These are phyloP conservation scores for Ceratina calcarata DNA, from an alignment of 1,140 invertebrate species.

Conservation along the genomic window DNA sequence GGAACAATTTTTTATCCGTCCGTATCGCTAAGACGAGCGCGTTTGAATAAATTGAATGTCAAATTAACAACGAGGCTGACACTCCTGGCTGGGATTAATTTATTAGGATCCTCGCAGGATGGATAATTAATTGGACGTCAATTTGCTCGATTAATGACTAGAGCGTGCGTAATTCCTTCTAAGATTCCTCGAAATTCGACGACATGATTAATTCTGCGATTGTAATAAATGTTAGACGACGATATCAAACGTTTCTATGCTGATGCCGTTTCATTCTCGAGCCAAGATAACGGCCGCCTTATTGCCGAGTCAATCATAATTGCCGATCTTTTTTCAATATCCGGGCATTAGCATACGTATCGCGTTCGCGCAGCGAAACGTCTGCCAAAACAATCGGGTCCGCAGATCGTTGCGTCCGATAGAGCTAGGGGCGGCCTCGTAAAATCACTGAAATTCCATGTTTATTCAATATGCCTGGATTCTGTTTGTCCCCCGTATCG, in stretches of 20 bases:
- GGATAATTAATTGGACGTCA: too few species aligned
- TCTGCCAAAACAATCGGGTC: slow-evolving; percentile 69
- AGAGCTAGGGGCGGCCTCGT: slow-evolving; percentile 65
- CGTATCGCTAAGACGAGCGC: too few species aligned
- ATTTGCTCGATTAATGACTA: too few species aligned
- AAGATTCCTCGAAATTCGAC: too few species aligned
- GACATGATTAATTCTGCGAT: too few species aligned
- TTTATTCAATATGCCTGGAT: slow-evolving; percentile 78
- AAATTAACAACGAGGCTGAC: too few species aligned
- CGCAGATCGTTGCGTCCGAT: slow-evolving; percentile 57
- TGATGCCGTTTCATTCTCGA: slow-evolving; percentile 25
- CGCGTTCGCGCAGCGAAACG: slow-evolving; percentile 37
- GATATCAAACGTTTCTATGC: not conserved
- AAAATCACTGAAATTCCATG: slow-evolving; percentile 80
- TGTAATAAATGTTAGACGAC: too few species aligned
- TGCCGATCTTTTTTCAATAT: slow-evolving; percentile 79
- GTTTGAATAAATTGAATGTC: too few species aligned
- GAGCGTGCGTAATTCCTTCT: too few species aligned
- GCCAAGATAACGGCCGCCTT: slow-evolving; percentile 49
- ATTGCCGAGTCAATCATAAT: slow-evolving; percentile 73
- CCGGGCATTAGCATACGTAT: slow-evolving; percentile 78
- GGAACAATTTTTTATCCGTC: too few species aligned
- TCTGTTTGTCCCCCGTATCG: slow-evolving; percentile 23
- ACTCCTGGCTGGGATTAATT: too few species aligned
- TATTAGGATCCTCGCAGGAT: too few species aligned